Evolutionary conservation across 1,140 invertebrate genomes (phyloP).

Genomic region (Drosophila micromelanica): DNA sequence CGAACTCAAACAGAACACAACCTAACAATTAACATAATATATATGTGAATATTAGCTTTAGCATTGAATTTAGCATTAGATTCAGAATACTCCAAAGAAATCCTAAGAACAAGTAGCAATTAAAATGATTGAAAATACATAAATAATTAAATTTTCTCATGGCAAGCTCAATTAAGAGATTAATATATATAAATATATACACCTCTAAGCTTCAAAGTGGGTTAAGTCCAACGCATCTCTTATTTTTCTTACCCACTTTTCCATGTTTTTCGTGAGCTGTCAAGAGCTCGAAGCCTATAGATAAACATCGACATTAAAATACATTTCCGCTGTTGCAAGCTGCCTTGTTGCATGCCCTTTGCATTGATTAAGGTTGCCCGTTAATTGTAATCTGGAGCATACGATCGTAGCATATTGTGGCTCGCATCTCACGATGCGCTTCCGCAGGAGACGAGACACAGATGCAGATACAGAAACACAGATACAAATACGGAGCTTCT

Average conservation of each 20-base stretch:
- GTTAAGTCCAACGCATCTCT: slow-evolving; percentile 1
- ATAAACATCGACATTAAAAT: slow-evolving; percentile 56
- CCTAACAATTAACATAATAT: too few relatives aligned
- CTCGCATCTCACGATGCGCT: slow-evolving; percentile 44
- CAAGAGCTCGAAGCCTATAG: slow-evolving; percentile 51
- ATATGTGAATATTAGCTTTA: too few relatives aligned
- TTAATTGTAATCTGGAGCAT: slow-evolving; percentile 39
- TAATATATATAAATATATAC: not conserved
- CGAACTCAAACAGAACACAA: too few relatives aligned
- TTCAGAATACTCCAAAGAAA: not conserved
- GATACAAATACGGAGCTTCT: slow-evolving; percentile 9
- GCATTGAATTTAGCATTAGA: not conserved
- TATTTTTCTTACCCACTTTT: slow-evolving; percentile 4
- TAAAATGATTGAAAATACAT: not conserved
- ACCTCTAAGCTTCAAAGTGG: not conserved
- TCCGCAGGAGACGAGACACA: slow-evolving; percentile 35
- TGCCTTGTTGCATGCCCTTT: slow-evolving; percentile 46
- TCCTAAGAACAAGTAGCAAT: not conserved
- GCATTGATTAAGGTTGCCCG: slow-evolving; percentile 52
- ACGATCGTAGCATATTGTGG: slow-evolving; percentile 42
- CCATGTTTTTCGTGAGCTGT: slow-evolving; percentile 26
- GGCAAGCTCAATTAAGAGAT: not conserved
- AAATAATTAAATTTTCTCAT: slow-evolving; percentile 1
- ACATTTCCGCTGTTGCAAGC: slow-evolving; percentile 62
- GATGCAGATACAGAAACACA: slow-evolving; percentile 4